Conservation (phyloP, 92 coral and sea anemone species). For the Muricea muricata region DNA sequence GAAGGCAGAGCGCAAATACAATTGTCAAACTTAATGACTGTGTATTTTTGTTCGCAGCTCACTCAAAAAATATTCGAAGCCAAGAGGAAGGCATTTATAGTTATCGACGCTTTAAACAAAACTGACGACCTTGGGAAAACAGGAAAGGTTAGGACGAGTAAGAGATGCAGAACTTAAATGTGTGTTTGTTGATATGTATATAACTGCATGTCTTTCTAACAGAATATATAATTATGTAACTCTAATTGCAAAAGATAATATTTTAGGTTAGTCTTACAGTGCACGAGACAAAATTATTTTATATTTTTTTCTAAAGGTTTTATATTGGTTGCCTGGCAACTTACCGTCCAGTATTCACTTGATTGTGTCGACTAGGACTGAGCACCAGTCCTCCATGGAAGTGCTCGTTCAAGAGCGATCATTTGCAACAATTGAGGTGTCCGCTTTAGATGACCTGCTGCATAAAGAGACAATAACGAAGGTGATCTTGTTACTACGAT, state of each 20-base stretch:
- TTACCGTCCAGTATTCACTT: constrained; percentile 70
- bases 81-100: constrained; percentile 60
- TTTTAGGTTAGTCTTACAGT: too few species aligned
- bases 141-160: constrained; percentile 61
- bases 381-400: constrained; percentile 63
- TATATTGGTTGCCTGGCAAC: constrained; percentile 81
- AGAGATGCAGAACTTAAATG: too few species aligned
- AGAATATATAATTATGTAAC: too few species aligned
- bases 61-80: constrained; percentile 57
- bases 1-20: too few species aligned
- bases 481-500: too few species aligned
- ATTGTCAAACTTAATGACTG: too few species aligned
- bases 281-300: not conserved
- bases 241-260: too few species aligned
- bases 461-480: constrained; percentile 78
- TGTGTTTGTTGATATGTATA: too few species aligned
- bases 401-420: constrained; percentile 73
- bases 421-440: constrained; percentile 46
- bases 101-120: constrained; percentile 84
- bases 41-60: not conserved
- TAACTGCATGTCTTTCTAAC: too few species aligned
- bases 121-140: constrained; percentile 81
- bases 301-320: constrained; percentile 48
- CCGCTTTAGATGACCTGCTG: constrained; percentile 49
- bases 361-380: constrained; percentile 65